phyloP scores from a whole-genome alignment of 2,113 vertebrate species.

The Halichoerus grypus region DNA sequence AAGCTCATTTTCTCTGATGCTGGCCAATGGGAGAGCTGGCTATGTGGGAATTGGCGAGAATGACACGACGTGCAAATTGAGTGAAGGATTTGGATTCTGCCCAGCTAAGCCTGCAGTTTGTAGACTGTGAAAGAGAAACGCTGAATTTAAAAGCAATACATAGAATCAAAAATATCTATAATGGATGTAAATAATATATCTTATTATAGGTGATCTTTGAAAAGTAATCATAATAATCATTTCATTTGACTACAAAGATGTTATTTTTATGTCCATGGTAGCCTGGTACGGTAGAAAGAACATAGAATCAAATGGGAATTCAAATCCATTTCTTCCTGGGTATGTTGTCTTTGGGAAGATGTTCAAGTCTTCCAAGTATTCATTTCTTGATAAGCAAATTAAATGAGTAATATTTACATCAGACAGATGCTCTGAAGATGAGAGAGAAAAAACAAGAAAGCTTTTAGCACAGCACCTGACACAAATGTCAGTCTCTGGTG shows the following conservation, averaged over 20 bases:
- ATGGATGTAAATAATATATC: not conserved
- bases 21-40: too few species aligned
- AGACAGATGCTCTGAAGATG: not conserved
- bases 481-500: not conserved
- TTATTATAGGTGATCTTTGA: not conserved
- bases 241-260: not conserved
- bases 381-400: not conserved
- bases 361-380: not conserved
- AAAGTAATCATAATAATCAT: not conserved
- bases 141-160: not conserved
- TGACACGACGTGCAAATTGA: rapidly evolving
- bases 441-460: not conserved
- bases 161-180: not conserved
- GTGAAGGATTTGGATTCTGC: not conserved
- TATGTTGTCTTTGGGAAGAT: not conserved
- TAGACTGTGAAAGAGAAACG: not conserved
- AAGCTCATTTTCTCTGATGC: not conserved
- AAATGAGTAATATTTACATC: not conserved
- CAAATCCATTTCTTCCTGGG: not conserved
- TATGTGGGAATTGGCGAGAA: too few species aligned
- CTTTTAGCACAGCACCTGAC: not conserved
- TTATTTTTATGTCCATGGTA: not conserved
- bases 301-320: not conserved
- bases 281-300: not conserved
- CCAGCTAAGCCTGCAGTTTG: not conserved